Conservation (phyloP, 2,113 vertebrate species). For the Onychostruthus taczanowskii region DNA sequence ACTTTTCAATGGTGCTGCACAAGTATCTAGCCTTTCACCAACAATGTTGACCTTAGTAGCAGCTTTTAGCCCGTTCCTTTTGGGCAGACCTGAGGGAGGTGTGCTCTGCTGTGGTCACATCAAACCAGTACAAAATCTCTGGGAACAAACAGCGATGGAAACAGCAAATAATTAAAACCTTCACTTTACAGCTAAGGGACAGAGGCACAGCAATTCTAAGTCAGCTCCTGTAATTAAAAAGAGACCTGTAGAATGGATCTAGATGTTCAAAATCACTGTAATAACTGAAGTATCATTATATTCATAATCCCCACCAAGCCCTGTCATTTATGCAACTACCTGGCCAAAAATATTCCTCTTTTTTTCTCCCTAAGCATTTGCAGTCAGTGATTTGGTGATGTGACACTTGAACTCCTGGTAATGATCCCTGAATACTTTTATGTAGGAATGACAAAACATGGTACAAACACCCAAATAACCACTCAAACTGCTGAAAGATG, state of each 20-base stretch:
- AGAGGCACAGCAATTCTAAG: neutral
- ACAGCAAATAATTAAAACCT: neutral
- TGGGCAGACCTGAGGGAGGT: neutral
- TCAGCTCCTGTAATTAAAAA: neutral
- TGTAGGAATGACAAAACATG: neutral
- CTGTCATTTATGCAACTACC: neutral
- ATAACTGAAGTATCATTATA: neutral
- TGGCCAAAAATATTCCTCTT: neutral
- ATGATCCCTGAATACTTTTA: neutral
- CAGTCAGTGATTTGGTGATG: neutral
- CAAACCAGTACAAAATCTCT: neutral
- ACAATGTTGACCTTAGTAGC: neutral
- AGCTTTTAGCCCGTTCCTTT: neutral
- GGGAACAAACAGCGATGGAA: neutral
- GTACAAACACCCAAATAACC: neutral
- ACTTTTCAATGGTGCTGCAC: rapidly evolving
- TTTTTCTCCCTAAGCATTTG: neutral
- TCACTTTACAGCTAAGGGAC: neutral
- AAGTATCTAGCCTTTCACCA: neutral
- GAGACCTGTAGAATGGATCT: neutral
- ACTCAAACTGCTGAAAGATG: neutral
- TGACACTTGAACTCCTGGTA: neutral
- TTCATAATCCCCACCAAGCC: neutral
- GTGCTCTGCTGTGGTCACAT: neutral
- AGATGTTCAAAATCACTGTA: neutral